Percentiles rank a stretch among this genome's conserved stretches.
Evolutionary conservation across 2,888 invertebrate species (phyloP).

Genomic region (Thumatha senex): DNA sequence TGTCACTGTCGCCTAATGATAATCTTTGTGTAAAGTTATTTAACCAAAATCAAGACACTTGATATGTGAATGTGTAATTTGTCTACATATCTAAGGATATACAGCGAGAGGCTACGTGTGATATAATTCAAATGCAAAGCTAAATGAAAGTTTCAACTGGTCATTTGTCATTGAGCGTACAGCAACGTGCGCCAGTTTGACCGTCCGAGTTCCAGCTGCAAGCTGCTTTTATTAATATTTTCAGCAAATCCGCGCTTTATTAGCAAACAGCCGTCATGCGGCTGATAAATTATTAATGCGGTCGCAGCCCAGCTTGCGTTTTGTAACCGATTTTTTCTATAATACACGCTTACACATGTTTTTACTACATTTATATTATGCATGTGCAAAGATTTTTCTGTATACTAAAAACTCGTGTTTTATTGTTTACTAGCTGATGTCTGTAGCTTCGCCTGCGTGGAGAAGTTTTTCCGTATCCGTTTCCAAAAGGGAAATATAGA

Average conservation of each 20-base stretch:
- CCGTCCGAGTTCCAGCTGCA: conserved; percentile 70
- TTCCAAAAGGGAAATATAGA: too few relatives aligned
- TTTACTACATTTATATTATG: conserved; percentile 1
- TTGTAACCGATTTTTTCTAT: conserved; percentile 67
- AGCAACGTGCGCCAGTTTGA: conserved; percentile 49
- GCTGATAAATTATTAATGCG: conserved; percentile 84
- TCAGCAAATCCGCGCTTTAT: conserved; percentile 81
- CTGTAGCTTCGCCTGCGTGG: too few relatives aligned
- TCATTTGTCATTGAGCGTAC: conserved; percentile 74
- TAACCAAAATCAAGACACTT: too few relatives aligned
- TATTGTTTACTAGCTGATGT: too few relatives aligned
- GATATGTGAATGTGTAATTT: too few relatives aligned
- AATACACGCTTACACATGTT: conserved; percentile 42
- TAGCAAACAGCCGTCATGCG: conserved; percentile 82
- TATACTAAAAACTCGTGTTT: too few relatives aligned
- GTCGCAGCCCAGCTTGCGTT: conserved; percentile 71
- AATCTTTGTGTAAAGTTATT: too few relatives aligned
- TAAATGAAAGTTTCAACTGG: conserved; percentile 74
- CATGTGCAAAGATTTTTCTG: too few relatives aligned
- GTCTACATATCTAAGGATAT: too few relatives aligned
- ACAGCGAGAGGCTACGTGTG: too few relatives aligned
- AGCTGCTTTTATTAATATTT: conserved; percentile 83
- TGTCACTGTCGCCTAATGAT: too few relatives aligned
- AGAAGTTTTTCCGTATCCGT: too few relatives aligned
- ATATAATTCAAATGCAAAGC: conserved; percentile 65